Conservation (phyloP, 2,888 invertebrate genomes). For the Euclidia mi region DNA sequence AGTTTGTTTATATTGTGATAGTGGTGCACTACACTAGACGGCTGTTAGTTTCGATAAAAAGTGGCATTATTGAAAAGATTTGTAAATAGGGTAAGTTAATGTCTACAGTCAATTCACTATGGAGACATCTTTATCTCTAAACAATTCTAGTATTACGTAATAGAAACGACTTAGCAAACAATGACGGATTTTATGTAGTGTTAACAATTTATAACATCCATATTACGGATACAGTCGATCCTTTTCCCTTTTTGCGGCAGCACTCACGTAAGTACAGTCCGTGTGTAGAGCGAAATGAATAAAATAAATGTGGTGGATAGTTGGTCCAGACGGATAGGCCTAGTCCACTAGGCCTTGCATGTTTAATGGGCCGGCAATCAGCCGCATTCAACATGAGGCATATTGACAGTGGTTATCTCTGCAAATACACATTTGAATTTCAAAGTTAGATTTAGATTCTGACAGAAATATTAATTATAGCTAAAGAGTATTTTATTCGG, state of each 20-base stretch:
- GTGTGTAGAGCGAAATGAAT: slow-evolving; percentile 45
- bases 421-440: slow-evolving; percentile 53
- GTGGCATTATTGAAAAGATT: too few species aligned
- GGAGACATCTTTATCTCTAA: too few species aligned
- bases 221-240: not conserved
- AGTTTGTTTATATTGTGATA: too few species aligned
- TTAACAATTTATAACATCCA: not conserved
- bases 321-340: slow-evolving; percentile 45
- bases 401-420: slow-evolving; percentile 64
- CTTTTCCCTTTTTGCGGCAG: slow-evolving; percentile 21
- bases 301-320: slow-evolving; percentile 54
- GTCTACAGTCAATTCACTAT: too few species aligned
- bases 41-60: too few species aligned
- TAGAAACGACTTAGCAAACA: too few species aligned
- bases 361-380: slow-evolving; percentile 56
- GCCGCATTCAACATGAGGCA: slow-evolving; percentile 54
- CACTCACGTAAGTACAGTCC: slow-evolving; percentile 26
- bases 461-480: slow-evolving; percentile 19
- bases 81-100: too few species aligned
- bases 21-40: too few species aligned
- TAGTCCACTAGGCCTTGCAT: slow-evolving; percentile 53
- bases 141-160: too few species aligned
- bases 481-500: too few species aligned
- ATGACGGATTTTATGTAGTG: too few species aligned
- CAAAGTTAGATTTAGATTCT: slow-evolving; percentile 48